A percentile compares a stretch with the other conserved stretches of the same genome.
These are phyloP conservation scores for Lamprologus callipterus DNA, from an alignment of 2,113 vertebrate genomes.

Conservation along the genomic window DNA sequence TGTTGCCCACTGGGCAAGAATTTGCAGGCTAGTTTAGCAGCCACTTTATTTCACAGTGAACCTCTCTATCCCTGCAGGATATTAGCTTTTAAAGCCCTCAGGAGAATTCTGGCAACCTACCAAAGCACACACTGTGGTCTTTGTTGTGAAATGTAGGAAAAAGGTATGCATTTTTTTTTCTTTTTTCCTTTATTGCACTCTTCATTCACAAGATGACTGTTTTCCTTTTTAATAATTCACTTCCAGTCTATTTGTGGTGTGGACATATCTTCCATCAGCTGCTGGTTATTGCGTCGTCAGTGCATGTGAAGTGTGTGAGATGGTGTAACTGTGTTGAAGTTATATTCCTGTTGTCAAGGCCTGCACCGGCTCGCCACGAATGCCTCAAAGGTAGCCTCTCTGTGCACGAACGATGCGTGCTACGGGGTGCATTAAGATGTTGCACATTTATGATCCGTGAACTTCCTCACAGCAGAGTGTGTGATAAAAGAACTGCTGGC, in stretches of 20 bases:
- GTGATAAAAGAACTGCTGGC: neutral
- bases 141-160: neutral
- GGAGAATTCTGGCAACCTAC: neutral
- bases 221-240: constrained; percentile 54
- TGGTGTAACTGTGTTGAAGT: neutral
- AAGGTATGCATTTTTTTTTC: neutral
- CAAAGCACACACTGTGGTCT: neutral
- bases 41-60: constrained; percentile 43
- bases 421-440: constrained; percentile 29
- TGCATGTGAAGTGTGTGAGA: neutral
- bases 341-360: constrained; percentile 4
- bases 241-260: constrained; percentile 8
- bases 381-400: constrained; percentile 14
- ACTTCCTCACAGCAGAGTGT: constrained; percentile 9
- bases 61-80: constrained; percentile 32
- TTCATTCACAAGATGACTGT: constrained; percentile 43
- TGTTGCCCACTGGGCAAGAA: constrained; percentile 8
- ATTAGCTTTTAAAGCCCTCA: constrained; percentile 46
- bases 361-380: constrained; percentile 6
- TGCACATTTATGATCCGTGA: constrained; percentile 38
- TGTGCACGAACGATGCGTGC: neutral
- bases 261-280: constrained; percentile 28
- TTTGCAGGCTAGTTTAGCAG: constrained; percentile 32
- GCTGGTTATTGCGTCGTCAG: neutral
- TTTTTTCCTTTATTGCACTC: neutral